A percentile compares a stretch with the other conserved stretches of the same genome.
These are phyloP conservation scores for Acholoe squamosa DNA, from an alignment of 2,888 invertebrate species.

Conservation along the genomic window DNA sequence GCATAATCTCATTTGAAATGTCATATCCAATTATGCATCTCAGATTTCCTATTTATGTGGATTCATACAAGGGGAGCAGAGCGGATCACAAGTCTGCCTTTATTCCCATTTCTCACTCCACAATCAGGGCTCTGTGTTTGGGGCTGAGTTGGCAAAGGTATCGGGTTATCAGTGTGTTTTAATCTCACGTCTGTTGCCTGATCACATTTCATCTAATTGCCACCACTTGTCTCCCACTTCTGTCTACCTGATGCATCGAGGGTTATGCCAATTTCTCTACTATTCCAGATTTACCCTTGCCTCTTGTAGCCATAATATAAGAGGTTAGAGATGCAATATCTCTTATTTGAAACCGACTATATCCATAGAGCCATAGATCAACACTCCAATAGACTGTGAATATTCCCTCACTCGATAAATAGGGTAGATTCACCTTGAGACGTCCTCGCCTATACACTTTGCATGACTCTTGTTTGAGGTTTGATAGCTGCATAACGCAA, in stretches of 20 bases:
- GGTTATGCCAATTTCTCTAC: background rate
- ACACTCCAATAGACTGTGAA: no score
- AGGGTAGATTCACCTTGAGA: no score
- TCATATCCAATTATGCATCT: conserved; percentile 49
- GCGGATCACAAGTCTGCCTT: background rate
- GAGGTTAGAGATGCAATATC: no score
- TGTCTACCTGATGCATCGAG: background rate
- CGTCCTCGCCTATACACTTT: no score
- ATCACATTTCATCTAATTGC: conserved; percentile 5
- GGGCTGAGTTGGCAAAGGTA: background rate
- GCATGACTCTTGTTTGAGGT: no score
- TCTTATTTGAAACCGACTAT: no score
- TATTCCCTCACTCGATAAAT: no score
- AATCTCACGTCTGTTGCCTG: conserved; percentile 6
- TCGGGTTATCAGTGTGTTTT: background rate
- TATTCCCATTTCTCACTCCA: background rate
- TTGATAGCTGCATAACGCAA: no score
- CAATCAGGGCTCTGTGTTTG: background rate
- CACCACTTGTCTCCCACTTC: background rate
- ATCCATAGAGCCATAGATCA: no score
- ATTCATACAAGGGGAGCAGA: background rate
- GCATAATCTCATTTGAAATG: conserved; percentile 9
- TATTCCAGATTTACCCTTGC: no score
- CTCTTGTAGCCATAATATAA: no score
- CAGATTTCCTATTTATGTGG: conserved; percentile 31